Evolutionary conservation across 1,140 invertebrate species (phyloP), one percentile per base, ranked within the genome.

Genomic region (Paracyclopina nana): DNA sequence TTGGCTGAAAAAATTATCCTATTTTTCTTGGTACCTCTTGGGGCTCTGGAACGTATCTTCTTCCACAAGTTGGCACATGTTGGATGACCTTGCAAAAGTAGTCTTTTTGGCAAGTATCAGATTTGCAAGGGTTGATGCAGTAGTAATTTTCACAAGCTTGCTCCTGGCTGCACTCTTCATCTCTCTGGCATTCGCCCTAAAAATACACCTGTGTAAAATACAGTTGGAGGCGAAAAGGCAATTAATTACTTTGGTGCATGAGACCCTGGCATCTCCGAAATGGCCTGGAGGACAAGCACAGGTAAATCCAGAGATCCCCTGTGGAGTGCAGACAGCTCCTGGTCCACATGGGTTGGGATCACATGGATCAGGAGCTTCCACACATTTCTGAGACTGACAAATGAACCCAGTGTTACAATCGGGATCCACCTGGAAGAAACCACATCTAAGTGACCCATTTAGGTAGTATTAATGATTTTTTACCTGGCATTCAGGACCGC

Each of bases 401-500:
- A 20, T 38, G 28, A 22, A 50, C 24, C 34, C 48, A 34, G 20
- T 20, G 48, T 38, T 9, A 50, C 30, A 41, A 42, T 50, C 48
- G 16, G 48, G 28, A 22, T 42, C 29, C 40, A 41, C 25, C 42
- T 44, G 24, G 24, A 11, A 43, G 11, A 43, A n/a, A 11, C 8
- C 9, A 43, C 8, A 9, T 8, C 8, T 9, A 16, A 20, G 16
- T 16, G 18, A 43, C 11, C 9, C 18, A 43, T 9, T 8, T 11
- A 8, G 8, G 41, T 43, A 9, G 9, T 8, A 20, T 20, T n/a
- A 20, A n/a, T n/a, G 18, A 43, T 11, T 20, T 43, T 11, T 18
- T 71, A 60, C 79, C n/a, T 74, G 68, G 59, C 78, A 84, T 65
- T 85, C 80, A 2, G 81, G 80, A 53, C 72, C 66, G 57, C 77